Base-by-base conservation (phyloP, 2,113 vertebrate species). In the Embiotoca jacksoni region DNA sequence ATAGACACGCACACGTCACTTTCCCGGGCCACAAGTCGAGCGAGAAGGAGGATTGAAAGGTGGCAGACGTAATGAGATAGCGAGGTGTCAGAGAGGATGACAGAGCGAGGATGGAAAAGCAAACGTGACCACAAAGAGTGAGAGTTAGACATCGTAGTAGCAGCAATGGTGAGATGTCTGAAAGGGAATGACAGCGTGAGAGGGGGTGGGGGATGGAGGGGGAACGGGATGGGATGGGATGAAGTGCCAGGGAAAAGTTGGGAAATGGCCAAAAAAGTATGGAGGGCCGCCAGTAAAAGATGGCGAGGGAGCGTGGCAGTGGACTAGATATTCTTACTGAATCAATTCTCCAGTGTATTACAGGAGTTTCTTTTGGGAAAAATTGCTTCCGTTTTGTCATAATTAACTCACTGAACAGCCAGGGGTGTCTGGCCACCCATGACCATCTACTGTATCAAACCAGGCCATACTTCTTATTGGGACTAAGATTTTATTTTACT, bases 261-360 rank as follows among this genome's bases (percentile, higher is more conserved):
- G 74, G 81, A 36, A 73, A 47, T 50, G 58, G 46, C 87, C 82
- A 79, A 50, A 77, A 52, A 87, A 60, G n/a, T 84, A 61, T 83
- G 80, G 67, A 62, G n/a, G 1, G 5, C 23, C 5, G 63, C 86
- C 78, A 89, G 44, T 64, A 72, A 83, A 56, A 70, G 65, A 76
- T 65, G 9, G 55, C 6, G 23, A 80, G 66, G 35, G 55, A 80
- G 69, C 49, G 54, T 35, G n/a, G 61, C 13, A 4, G 39, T 10
- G 54, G 44, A 80, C 60, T 55, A 54, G 35, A 88, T 78, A 61
- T 41, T 75, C 44, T 67, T 32, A 44, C 50, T 71, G 56, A 84
- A 88, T 85, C 65, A 72, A 54, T 78, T 78, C 61, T 73, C 56
- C 30, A 31, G 75, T 11, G 33, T 77, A 35, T 78, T 60, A 55